Conservation (phyloP, 2,888 invertebrate genomes). For the Pachymerium ferrugineum region DNA sequence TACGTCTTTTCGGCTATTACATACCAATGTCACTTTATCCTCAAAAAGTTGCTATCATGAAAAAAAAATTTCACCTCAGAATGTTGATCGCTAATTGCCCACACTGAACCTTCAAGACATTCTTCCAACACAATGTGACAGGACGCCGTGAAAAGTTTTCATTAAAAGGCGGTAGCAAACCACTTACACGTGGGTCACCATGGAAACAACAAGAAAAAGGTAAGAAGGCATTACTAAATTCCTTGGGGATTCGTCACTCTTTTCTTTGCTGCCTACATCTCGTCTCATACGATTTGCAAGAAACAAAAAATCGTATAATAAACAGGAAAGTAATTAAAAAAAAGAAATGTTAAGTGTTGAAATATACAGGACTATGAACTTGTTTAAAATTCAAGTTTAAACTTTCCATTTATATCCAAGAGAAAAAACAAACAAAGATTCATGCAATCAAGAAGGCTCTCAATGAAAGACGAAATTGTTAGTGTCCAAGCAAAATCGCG, state of each 20-base stretch:
- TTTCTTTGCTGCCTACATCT: background rate
- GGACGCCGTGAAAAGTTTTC: background rate
- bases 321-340: background rate
- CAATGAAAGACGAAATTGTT: background rate
- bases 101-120: background rate
- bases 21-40: too few species aligned
- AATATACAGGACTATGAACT: background rate
- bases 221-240: background rate
- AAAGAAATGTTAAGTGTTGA: background rate
- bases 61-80: too few species aligned
- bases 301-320: background rate
- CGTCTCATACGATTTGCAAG: background rate
- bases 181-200: background rate
- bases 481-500: too few species aligned
- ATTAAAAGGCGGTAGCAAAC: background rate
- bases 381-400: background rate
- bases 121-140: background rate
- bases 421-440: conserved; percentile 5
- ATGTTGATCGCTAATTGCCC: background rate
- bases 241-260: background rate
- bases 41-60: too few species aligned
- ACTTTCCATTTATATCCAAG: background rate
- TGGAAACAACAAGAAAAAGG: background rate
- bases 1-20: too few species aligned
- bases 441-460: background rate